These are phyloP conservation scores for Carassius carassius DNA, from an alignment of 2,113 vertebrate species.

Conservation along the genomic window DNA sequence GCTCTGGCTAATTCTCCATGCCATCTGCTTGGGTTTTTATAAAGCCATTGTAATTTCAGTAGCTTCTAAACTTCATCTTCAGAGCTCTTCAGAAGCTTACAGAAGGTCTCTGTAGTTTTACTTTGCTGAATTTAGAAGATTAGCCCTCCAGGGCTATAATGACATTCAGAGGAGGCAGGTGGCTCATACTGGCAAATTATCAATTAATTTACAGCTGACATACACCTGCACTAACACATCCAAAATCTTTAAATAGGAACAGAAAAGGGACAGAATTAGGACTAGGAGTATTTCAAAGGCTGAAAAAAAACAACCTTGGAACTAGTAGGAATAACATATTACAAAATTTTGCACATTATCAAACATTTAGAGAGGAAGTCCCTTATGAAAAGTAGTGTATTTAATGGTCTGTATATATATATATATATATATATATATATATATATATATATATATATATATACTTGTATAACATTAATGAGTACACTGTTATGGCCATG, in stretches of 20 bases:
- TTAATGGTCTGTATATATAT: too few relatives aligned
- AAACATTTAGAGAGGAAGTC: neutral
- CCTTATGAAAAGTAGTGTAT: neutral
- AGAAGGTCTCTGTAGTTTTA: neutral
- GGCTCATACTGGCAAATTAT: constrained; percentile 20
- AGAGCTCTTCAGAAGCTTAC: neutral
- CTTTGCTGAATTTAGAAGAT: constrained; percentile 21
- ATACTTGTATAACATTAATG: too few relatives aligned
- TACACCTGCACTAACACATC: constrained; percentile 34
- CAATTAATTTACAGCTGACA: constrained; percentile 34
- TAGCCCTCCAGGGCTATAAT: constrained; percentile 18
- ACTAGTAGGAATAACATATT: neutral
- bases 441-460: too few relatives aligned
- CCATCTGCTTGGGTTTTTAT: constrained; percentile 19
- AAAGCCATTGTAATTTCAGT: neutral
- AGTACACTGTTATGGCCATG: too few relatives aligned
- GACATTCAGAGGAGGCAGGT: constrained; percentile 13
- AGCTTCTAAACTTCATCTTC: neutral
- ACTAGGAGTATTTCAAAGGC: too few relatives aligned
- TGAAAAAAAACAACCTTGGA: neutral
- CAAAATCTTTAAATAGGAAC: neutral
- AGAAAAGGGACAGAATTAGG: neutral
- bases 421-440: too few relatives aligned
- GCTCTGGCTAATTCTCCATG: neutral
- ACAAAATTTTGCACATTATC: too few relatives aligned